A percentile compares a stretch with the other conserved stretches of the same genome.
These are phyloP conservation scores for Numenius phaeopus DNA, from an alignment of 2,797 vertebrate species.

Conservation along the genomic window DNA sequence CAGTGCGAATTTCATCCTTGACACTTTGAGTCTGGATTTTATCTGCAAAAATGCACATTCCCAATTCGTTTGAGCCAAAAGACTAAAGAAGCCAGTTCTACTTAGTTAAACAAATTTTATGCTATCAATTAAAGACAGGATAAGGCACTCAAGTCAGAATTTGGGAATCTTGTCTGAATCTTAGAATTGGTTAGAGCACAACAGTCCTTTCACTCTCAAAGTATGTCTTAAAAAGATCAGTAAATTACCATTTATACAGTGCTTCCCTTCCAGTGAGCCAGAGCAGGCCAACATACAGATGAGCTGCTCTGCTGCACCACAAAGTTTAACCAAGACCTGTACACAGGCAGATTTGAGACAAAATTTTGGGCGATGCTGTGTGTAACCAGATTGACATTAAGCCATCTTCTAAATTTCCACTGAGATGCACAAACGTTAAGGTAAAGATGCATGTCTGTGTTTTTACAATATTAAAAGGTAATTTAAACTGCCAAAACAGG, in stretches of 20 bases:
- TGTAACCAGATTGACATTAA: background rate
- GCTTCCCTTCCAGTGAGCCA: background rate
- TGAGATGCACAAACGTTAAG: background rate
- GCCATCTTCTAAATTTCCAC: background rate
- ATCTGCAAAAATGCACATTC: background rate
- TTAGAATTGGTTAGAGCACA: background rate
- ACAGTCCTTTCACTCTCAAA: background rate
- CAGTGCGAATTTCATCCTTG: background rate
- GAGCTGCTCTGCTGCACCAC: background rate
- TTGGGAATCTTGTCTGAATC: background rate
- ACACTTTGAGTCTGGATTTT: background rate
- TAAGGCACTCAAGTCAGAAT: background rate
- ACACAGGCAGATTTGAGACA: background rate
- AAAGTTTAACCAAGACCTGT: background rate
- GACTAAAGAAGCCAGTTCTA: background rate
- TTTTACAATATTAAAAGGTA: background rate
- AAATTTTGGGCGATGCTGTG: background rate
- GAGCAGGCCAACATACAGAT: background rate
- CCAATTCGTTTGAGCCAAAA: background rate
- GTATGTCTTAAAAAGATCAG: background rate
- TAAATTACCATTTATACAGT: background rate
- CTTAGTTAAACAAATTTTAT: background rate
- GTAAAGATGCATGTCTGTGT: background rate
- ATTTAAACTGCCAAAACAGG: background rate
- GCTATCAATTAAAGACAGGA: background rate